Evolutionary conservation across 2,888 invertebrate genomes (phyloP).

Genomic region (Eledone cirrhosa): DNA sequence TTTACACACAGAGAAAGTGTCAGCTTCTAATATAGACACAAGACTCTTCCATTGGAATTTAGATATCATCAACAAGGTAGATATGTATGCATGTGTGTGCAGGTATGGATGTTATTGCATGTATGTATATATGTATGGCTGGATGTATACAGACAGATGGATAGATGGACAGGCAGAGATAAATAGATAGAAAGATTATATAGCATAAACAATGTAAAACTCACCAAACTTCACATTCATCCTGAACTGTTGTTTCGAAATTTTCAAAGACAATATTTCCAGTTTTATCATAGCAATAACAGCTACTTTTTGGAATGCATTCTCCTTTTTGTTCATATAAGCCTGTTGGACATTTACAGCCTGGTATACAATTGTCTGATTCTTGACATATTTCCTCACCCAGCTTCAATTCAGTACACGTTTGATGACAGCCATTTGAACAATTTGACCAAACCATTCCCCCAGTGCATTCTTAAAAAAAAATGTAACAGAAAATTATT

Average conservation of each 20-base stretch:
- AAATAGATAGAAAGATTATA: too few relatives aligned
- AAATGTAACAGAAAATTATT: background rate
- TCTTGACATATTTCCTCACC: slow-evolving; percentile 36
- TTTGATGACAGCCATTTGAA: slow-evolving; percentile 37
- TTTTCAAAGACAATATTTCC: slow-evolving; percentile 32
- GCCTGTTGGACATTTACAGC: slow-evolving; percentile 36
- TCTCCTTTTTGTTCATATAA: slow-evolving; percentile 32
- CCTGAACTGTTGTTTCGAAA: background rate
- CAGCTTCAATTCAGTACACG: slow-evolving; percentile 34
- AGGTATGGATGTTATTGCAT: too few relatives aligned
- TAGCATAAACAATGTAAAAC: background rate
- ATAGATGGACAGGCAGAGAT: too few relatives aligned
- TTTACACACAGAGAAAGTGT: too few relatives aligned
- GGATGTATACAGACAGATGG: too few relatives aligned
- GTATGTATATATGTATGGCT: too few relatives aligned
- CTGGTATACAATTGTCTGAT: slow-evolving; percentile 35
- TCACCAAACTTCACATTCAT: slow-evolving; percentile 38
- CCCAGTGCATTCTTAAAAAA: slow-evolving; percentile 24
- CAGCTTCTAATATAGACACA: too few relatives aligned
- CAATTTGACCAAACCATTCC: slow-evolving; percentile 38
- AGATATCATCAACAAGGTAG: too few relatives aligned
- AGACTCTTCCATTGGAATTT: too few relatives aligned
- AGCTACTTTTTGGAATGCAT: slow-evolving; percentile 34
- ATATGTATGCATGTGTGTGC: too few relatives aligned
- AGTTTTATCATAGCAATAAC: slow-evolving; percentile 38